Base-by-base conservation (phyloP, 2,888 invertebrate species). In the Galerucella calmariensis region DNA sequence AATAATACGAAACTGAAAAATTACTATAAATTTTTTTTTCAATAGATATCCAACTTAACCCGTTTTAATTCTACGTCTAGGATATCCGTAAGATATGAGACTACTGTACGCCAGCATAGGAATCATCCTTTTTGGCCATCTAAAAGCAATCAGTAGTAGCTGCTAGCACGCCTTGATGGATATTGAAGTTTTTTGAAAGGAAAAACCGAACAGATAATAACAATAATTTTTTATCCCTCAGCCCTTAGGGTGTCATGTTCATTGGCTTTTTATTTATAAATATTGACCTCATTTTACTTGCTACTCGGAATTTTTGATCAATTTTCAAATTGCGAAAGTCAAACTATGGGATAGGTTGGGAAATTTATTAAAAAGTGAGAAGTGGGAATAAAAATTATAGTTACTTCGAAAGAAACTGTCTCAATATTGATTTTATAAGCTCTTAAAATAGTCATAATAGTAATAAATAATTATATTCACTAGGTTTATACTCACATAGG, bases 71-170 rank as follows among this genome's bases (percentile, higher is more conserved):
- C 41, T 62, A 41, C 62, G 62, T 62, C 41, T 41, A 41, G n/a
- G 62, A 16, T 63, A 56, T 56, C 16, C 10, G 46, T 16, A 46
- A 41, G 20, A 41, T 65, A 44, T 46, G 63, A 44, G n/a, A 16
- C 63, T 16, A 20, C 46, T 58, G 65, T 27, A 65, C 27, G 2
- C 63, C 67, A 44, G 74, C 74, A 75, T 75, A 75, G 71, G 41
- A 75, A 75, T 67, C 74, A 68, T 71, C 71, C 51, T 46, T 69
- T 73, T 73, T 48, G 65, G 56, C 63, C 67, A 75, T 71, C 71
- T 53, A 68, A 75, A 68, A 61, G 74, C 71, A 71, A 75, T 75
- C 74, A 71, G 44, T 41, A 53, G 71, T 71, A 65, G 58, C 63
- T 65, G 65, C 46, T 65, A 56, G 70, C 53, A 70, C 70, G 70